A percentile compares a stretch with the other conserved stretches of the same genome.
Conservation (phyloP, 1,140 invertebrate genomes). For the Drosophila simulans region DNA sequence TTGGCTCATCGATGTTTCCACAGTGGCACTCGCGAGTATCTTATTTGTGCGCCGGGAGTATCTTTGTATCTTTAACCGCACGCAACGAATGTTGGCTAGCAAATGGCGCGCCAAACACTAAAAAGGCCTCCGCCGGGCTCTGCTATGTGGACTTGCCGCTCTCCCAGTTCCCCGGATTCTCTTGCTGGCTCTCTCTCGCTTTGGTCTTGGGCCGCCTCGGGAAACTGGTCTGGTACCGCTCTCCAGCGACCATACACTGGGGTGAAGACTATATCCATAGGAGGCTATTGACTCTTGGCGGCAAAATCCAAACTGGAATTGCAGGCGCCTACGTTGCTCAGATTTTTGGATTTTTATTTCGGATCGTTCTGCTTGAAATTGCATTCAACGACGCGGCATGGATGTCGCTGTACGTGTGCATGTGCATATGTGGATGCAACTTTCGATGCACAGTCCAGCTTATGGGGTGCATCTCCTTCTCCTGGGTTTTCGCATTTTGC, state of each 20-base stretch:
- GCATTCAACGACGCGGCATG: conserved; percentile 25
- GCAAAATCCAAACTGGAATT: conserved; percentile 70
- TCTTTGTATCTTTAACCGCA: conserved; percentile 65
- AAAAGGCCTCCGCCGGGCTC: conserved; percentile 69
- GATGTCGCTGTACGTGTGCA: not conserved
- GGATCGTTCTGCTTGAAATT: conserved; percentile 49
- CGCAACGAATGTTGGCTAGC: conserved; percentile 68
- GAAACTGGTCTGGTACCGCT: conserved; percentile 57
- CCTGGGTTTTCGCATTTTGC: conserved; percentile 3
- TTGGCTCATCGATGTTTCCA: not conserved
- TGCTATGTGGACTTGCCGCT: conserved; percentile 44
- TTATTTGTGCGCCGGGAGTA: conserved; percentile 12
- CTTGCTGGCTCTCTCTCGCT: conserved; percentile 9
- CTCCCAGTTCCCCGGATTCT: conserved; percentile 20
- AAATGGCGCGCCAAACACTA: conserved; percentile 76
- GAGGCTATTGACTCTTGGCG: conserved; percentile 73
- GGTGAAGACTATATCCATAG: conserved; percentile 45
- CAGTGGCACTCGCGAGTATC: conserved; percentile 26
- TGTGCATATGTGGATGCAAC: conserved; percentile 14
- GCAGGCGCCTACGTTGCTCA: conserved; percentile 43
- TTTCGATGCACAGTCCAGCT: conserved; percentile 9
- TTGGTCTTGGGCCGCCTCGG: conserved; percentile 21
- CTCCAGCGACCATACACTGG: conserved; percentile 42
- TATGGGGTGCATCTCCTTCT: conserved; percentile 21
- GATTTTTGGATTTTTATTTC: conserved; percentile 24